Evolutionary conservation across 2,888 invertebrate species (phyloP), one percentile per base, ranked within the genome.

Genomic region (Aleiodes alternator): DNA sequence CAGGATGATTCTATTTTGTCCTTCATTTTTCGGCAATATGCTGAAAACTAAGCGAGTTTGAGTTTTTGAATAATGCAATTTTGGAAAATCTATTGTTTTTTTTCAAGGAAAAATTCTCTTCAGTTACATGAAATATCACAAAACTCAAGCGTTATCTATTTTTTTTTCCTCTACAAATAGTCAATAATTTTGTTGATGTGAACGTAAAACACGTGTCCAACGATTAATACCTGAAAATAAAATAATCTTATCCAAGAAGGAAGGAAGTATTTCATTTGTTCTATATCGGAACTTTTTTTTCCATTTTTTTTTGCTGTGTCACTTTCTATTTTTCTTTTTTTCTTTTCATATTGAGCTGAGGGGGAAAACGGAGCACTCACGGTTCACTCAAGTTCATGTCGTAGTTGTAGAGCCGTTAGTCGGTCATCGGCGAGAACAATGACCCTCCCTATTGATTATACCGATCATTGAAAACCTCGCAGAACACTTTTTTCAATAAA

Each of bases 381-480:
- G 16, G 43, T 48, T 12, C 14, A n/a, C 43, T 48, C 48, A 64
- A 16, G 64, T 43, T 64, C 48, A n/a, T 23, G 11, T 23, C 9
- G 48, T 16, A 11, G 48, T 23, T 48, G 11, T 14, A 34, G 16
- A 38, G 29, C 64, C 64, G 64, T 64, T 64, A 64, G 43, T 64
- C 64, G 43, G 43, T 8, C 64, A 16, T 16, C 43, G 16, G 23
- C 48, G 16, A 64, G 43, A 64, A 64, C 64, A 64, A 64, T 64
- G 64, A 43, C 64, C 64, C 43, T 43, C 3, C 7, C 8, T 43
- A 48, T 43, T 48, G 48, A 16, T 61, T 43, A 64, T 48, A 6
- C 14, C 23, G 48, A 48, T 64, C 16, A 43, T 43, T 43, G 43
- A 43, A 43, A 9, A 43, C 9, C 9, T 43, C 43, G 43, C 9